A percentile compares a stretch with the other conserved stretches of the same genome.
phyloP scores from a whole-genome alignment of 2,888 invertebrate genomes.

The Eurytoma adleriae region DNA sequence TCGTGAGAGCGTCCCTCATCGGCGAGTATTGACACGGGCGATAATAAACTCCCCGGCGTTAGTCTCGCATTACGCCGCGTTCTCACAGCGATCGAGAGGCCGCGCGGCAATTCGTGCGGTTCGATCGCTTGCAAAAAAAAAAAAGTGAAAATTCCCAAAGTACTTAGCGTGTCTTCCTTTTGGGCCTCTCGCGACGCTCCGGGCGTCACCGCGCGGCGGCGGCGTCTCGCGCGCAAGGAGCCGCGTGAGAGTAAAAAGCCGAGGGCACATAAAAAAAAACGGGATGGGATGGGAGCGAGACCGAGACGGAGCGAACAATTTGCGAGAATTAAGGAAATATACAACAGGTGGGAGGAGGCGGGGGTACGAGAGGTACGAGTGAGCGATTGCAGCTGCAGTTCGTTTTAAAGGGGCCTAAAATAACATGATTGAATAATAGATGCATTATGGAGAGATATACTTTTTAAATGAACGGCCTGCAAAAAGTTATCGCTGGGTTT shows the following conservation, averaged over 20 bases:
- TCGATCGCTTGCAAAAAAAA: slow-evolving; percentile 33
- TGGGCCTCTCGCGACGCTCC: neutral
- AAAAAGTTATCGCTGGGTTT: slow-evolving; percentile 7
- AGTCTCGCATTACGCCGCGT: neutral
- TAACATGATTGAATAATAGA: slow-evolving; percentile 55
- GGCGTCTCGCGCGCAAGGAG: slow-evolving; percentile 16
- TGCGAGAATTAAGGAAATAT: slow-evolving; percentile 39
- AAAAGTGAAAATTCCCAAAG: slow-evolving; percentile 53
- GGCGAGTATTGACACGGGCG: slow-evolving; percentile 12
- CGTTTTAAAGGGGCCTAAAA: slow-evolving; percentile 35
- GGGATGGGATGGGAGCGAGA: neutral
- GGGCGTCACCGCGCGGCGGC: neutral
- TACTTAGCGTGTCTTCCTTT: slow-evolving; percentile 42
- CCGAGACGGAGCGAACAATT: slow-evolving; percentile 38
- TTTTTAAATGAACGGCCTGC: neutral
- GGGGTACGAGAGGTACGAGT: neutral
- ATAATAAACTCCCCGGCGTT: slow-evolving; percentile 1
- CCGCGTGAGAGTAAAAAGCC: slow-evolving; percentile 32
- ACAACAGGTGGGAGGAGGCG: neutral
- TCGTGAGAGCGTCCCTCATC: slow-evolving; percentile 15
- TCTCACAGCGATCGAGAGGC: neutral
- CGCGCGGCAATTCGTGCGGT: slow-evolving; percentile 13
- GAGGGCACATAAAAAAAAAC: neutral
- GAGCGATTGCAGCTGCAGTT: slow-evolving; percentile 28
- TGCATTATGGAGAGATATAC: slow-evolving; percentile 45